Conservation (phyloP, 2,113 vertebrate genomes). For the Uria aalge region DNA sequence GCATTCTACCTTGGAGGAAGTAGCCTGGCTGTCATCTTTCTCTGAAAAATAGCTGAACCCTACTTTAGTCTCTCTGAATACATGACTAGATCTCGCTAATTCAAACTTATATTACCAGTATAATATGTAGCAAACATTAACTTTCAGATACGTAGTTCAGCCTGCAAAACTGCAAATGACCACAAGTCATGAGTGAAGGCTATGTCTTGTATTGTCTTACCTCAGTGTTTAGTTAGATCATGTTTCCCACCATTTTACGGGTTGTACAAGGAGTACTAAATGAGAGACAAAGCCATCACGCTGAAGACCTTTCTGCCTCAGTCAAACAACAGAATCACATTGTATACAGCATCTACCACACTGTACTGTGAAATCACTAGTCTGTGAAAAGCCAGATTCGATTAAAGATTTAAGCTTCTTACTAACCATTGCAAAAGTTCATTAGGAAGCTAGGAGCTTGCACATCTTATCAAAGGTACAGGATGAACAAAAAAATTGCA, state of each 20-base stretch:
- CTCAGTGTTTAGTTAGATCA: not conserved
- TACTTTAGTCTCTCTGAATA: not conserved
- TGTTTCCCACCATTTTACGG: not conserved
- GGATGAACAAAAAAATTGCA: not conserved
- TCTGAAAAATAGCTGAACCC: not conserved
- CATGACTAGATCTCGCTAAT: not conserved
- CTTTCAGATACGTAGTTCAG: not conserved
- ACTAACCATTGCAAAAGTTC: not conserved
- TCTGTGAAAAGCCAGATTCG: not conserved
- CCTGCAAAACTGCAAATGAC: not conserved
- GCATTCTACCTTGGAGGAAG: not conserved
- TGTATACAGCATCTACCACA: not conserved
- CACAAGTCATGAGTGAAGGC: not conserved
- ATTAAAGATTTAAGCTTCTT: not conserved
- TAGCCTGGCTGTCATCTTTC: not conserved
- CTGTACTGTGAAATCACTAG: not conserved
- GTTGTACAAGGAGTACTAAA: not conserved
- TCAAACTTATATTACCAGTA: not conserved
- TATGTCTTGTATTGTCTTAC: not conserved
- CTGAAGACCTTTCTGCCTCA: not conserved
- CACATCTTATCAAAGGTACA: not conserved
- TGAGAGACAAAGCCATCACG: not conserved
- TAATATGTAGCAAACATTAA: not conserved
- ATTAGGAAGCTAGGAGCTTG: not conserved
- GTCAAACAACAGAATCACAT: not conserved